Conservation (phyloP, 2,797 vertebrate species). For the Acrocephalus scirpaceus region DNA sequence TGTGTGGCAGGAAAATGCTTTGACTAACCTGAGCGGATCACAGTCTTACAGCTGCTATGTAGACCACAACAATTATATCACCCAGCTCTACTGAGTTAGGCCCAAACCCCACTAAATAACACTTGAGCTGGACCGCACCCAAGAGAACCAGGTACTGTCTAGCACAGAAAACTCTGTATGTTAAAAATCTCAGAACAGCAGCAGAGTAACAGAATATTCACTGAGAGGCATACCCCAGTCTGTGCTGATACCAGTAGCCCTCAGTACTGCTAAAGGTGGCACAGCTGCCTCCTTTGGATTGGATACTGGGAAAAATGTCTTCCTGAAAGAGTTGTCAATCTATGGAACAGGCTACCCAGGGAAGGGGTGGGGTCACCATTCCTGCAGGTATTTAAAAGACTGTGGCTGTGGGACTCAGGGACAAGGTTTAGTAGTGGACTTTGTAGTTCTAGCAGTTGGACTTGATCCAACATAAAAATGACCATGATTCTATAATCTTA, state of each 20-base stretch:
- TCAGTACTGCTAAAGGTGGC: not conserved
- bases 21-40: not conserved
- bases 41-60: not conserved
- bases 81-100: not conserved
- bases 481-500: not conserved
- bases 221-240: not conserved
- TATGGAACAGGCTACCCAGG: not conserved
- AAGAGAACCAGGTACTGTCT: not conserved
- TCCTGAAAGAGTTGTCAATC: not conserved
- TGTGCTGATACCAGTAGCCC: not conserved
- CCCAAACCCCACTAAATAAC: not conserved
- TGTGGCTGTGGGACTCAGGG: not conserved
- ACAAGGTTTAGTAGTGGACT: not conserved
- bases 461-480: not conserved
- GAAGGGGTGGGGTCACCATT: not conserved
- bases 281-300: not conserved
- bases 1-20: fast-evolving
- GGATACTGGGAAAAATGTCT: not conserved
- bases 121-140: not conserved
- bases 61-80: not conserved
- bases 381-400: not conserved
- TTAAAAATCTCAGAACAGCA: not conserved
- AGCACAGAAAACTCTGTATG: not conserved
- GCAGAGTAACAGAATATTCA: not conserved
- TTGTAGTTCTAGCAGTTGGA: not conserved